These are phyloP conservation scores for Drosophila borborema DNA, from an alignment of 2,888 invertebrate genomes.

Conservation along the genomic window DNA sequence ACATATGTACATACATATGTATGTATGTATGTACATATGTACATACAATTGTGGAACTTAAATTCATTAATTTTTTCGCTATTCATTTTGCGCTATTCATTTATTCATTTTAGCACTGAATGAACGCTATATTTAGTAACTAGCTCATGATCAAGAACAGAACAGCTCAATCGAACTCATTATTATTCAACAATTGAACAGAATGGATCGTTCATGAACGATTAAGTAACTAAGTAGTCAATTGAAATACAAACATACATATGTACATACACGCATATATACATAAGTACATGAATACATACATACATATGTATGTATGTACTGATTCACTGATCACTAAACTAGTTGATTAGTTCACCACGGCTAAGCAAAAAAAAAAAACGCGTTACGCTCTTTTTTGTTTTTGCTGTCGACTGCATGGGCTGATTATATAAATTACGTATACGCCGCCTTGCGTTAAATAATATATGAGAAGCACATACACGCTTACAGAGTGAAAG, in stretches of 20 bases:
- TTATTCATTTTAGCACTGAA: neutral
- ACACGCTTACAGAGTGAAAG: neutral
- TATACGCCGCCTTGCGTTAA: conserved; percentile 34
- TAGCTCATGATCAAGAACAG: neutral
- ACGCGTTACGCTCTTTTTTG: neutral
- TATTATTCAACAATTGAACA: neutral
- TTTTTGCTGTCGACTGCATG: neutral
- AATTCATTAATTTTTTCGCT: neutral
- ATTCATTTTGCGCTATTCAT: neutral
- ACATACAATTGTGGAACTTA: neutral
- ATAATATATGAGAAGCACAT: conserved; percentile 30
- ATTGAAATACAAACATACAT: neutral
- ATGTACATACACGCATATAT: neutral
- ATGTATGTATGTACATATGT: neutral
- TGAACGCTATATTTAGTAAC: neutral
- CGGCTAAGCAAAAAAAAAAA: neutral
- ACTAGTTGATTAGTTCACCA: neutral
- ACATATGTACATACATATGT: neutral
- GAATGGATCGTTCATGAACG: neutral
- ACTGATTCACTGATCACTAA: neutral
- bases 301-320: neutral
- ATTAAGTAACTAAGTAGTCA: neutral
- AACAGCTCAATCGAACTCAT: neutral
- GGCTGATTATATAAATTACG: conserved; percentile 45
- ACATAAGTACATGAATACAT: neutral